Evolutionary conservation across 2,113 vertebrate genomes (phyloP).

Genomic region (Hippolais icterina): DNA sequence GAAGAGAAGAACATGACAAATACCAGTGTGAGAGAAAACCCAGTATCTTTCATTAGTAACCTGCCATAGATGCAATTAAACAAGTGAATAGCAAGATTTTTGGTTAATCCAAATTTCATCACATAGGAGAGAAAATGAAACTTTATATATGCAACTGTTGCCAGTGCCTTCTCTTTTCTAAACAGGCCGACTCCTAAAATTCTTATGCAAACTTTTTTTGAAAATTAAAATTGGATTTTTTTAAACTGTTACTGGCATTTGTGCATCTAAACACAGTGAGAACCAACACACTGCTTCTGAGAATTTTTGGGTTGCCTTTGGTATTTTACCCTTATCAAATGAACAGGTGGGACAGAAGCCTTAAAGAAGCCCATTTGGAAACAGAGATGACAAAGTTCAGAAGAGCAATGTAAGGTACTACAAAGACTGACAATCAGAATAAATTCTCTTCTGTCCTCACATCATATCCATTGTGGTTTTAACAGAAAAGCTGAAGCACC

Average conservation of each 20-base stretch:
- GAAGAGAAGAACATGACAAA: not conserved
- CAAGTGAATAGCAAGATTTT: not conserved
- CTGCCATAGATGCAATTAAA: not conserved
- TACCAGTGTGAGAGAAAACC: not conserved
- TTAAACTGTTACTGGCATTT: not conserved
- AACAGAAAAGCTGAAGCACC: not conserved
- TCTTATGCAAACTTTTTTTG: not conserved
- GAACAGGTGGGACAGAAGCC: not conserved
- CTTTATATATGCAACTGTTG: not conserved
- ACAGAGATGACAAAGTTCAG: rapidly evolving
- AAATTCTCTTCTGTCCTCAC: not conserved
- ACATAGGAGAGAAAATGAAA: not conserved
- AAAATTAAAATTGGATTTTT: not conserved
- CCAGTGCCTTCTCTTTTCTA: not conserved
- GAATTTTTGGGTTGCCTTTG: not conserved
- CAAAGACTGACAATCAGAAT: not conserved
- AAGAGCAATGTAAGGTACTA: not conserved
- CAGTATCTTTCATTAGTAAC: not conserved
- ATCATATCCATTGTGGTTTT: not conserved
- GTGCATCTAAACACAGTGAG: not conserved
- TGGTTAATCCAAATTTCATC: not conserved
- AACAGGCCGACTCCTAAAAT: not conserved
- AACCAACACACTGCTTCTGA: not conserved
- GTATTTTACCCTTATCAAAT: not conserved
- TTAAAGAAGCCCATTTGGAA: not conserved